Evolutionary conservation across 2,113 vertebrate species (phyloP), one percentile per base, ranked within the genome.

Genomic region (Lagopus muta): DNA sequence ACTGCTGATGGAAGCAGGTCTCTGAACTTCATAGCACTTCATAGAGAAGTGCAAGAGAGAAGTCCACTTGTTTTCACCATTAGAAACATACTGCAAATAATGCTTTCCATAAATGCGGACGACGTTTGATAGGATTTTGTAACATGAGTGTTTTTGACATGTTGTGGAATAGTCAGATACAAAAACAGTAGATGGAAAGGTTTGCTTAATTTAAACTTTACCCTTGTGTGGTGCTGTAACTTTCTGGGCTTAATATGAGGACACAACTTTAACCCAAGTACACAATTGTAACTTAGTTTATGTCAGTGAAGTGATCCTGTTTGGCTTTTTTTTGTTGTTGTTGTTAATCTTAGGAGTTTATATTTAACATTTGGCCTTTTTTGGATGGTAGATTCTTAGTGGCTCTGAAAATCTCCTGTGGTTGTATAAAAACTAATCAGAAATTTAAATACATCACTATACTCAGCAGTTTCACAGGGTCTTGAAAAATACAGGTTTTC

Each of bases 201-300:
- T 94, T 85, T 82, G 60, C 73, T 67, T 73, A 91, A 88, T 64
- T 87, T 80, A 34, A 89, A 62, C 78, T 76, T 87, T 62, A 80
- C 34, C 62, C 75, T 85, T 64, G n/a, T 30, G 40, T 54, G 42
- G 4, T 67, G 27, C 32, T 2, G 1, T 43, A 47, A 32, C 24
- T 80, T 89, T 60, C 22, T 28, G 67, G 27, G 36, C 16, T 82
- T 75, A 27, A 36, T 4, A 11, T 2, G 1, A 40, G 28, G 76
- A 10, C n/a, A 47, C 42, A 82, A 34, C 34, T 87, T 92, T 89
- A 93, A 93, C 81, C 77, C 54, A 70, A 1, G n/a, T 7, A 18
- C 55, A 7, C 54, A 50, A 11, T 12, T 19, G 64, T 74, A 67
- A 82, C 66, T 89, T 64, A 70, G 0, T n/a, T 28, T 18, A 27